Percentiles rank a stretch among this genome's conserved stretches.
These are phyloP conservation scores for Artibeus jamaicensis DNA, from an alignment of 2,797 vertebrate genomes.

Conservation along the genomic window DNA sequence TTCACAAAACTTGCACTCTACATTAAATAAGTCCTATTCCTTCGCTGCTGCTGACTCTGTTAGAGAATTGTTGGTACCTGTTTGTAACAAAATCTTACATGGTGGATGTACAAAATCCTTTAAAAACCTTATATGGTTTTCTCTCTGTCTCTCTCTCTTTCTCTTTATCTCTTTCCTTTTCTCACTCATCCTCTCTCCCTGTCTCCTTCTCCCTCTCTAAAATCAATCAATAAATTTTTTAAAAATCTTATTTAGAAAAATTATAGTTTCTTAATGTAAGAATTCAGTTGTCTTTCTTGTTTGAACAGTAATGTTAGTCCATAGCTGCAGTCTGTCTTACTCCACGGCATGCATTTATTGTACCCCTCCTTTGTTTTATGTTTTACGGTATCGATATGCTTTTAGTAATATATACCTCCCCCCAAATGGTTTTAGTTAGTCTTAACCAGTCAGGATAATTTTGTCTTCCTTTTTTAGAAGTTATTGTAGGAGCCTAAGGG, in stretches of 20 bases:
- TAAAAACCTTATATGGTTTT: background rate
- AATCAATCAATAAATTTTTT: background rate
- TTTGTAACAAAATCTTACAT: background rate
- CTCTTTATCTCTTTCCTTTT: no score
- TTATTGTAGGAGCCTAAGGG: background rate
- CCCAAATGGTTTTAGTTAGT: background rate
- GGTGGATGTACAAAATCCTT: background rate
- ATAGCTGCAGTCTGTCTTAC: background rate
- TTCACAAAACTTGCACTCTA: background rate
- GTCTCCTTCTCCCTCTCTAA: background rate
- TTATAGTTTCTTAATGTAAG: background rate
- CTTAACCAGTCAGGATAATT: background rate
- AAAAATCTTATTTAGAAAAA: background rate
- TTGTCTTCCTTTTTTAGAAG: background rate
- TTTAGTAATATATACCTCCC: background rate
- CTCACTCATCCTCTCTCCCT: background rate
- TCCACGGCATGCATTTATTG: background rate
- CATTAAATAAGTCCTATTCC: background rate
- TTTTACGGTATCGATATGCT: background rate
- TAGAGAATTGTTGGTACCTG: background rate
- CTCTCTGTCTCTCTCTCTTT: no score
- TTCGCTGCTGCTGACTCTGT: background rate
- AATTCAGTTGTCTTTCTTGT: background rate
- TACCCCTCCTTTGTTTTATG: background rate
- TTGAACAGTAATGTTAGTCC: background rate